Conservation (phyloP, 53 echinoderm and acorn worm genomes). For the Henricia sp. region DNA sequence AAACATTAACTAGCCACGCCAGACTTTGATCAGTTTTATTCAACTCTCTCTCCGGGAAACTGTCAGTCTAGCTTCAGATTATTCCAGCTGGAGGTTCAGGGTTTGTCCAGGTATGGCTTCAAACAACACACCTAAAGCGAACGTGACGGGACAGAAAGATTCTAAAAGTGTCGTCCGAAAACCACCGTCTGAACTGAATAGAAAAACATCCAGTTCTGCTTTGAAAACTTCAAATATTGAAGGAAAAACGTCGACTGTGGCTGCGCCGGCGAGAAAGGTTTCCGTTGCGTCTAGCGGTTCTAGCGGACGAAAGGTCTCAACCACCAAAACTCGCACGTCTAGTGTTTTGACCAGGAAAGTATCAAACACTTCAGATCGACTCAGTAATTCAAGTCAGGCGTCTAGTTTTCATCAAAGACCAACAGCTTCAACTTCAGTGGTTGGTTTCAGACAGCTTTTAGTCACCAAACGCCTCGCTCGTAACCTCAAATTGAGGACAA, state of each 20-base stretch:
- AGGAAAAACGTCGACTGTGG: slow-evolving; percentile 5
- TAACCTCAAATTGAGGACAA: slow-evolving; percentile 67
- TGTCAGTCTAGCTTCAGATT: no score
- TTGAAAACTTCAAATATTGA: slow-evolving; percentile 12
- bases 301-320: slow-evolving; percentile 34
- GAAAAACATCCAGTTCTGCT: slow-evolving; percentile 25
- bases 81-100: no score
- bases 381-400: slow-evolving; percentile 1
- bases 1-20: no score
- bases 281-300: slow-evolving; percentile 32
- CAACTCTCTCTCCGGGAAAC: no score
- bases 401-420: neutral
- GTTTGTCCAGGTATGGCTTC: slow-evolving; percentile 22
- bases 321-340: slow-evolving; percentile 8
- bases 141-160: neutral
- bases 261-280: slow-evolving; percentile 8
- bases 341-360: slow-evolving; percentile 4
- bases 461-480: slow-evolving; percentile 78
- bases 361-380: slow-evolving; percentile 27
- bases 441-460: slow-evolving; percentile 71
- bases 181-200: neutral
- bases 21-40: no score
- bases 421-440: slow-evolving; percentile 9
- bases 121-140: neutral
- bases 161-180: slow-evolving; percentile 3